Percentiles rank a stretch among this genome's conserved stretches.
Evolutionary conservation across 1,140 invertebrate genomes (phyloP).

Genomic region (Propsilocerus akamusi): DNA sequence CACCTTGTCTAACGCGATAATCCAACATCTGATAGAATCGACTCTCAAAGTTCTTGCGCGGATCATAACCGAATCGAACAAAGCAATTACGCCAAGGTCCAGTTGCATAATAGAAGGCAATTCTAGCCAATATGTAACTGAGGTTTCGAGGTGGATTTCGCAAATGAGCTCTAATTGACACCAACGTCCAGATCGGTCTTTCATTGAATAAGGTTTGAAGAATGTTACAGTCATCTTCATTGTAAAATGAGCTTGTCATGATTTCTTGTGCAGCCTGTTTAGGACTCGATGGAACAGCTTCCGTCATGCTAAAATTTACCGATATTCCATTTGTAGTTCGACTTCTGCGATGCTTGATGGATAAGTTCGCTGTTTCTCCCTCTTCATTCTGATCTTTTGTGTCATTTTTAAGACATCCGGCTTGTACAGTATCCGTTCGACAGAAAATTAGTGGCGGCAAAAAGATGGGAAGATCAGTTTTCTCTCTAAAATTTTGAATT

Average conservation of each 20-base stretch:
- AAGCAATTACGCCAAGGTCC: conserved; percentile 81
- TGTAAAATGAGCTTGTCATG: conserved; percentile 10
- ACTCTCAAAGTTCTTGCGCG: conserved; percentile 52
- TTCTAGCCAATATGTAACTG: conserved; percentile 59
- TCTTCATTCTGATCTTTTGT: conserved; percentile 15
- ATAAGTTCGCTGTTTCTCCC: conserved; percentile 20
- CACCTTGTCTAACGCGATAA: conserved; percentile 45
- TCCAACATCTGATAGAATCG: conserved; percentile 72
- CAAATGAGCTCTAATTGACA: conserved; percentile 44
- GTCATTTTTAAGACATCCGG: conserved; percentile 29
- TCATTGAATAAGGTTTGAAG: conserved; percentile 45
- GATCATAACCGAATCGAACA: conserved; percentile 74
- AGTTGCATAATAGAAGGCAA: conserved; percentile 66
- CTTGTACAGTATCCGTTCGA: conserved; percentile 46
- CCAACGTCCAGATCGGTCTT: conserved; percentile 70
- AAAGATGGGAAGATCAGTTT: conserved; percentile 39
- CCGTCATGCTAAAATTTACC: conserved; percentile 30
- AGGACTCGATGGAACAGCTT: conserved; percentile 32
- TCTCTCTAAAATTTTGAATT: conserved; percentile 18
- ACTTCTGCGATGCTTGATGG: conserved; percentile 20
- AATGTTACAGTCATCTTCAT: conserved; percentile 23
- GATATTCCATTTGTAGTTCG: conserved; percentile 33
- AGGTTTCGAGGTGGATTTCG: conserved; percentile 40
- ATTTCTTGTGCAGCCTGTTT: conserved; percentile 29
- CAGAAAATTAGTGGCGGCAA: conserved; percentile 60